phyloP scores from a whole-genome alignment of 64 coral and sea anemone genomes.

The Pocillopora verrucosa region DNA sequence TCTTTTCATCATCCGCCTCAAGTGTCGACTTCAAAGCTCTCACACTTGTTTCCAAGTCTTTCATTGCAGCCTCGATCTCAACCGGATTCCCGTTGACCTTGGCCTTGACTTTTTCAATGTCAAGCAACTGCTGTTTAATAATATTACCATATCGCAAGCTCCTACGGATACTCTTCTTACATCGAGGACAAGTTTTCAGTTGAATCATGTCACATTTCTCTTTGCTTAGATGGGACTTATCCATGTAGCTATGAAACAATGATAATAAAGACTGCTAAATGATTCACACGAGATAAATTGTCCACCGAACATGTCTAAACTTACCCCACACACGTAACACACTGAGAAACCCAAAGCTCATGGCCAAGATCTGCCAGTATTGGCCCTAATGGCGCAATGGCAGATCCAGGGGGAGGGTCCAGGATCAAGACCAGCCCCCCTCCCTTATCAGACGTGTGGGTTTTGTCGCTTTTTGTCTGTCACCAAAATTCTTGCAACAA shows the following conservation, averaged over 20 bases:
- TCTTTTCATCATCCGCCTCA: neutral
- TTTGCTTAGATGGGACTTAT: neutral
- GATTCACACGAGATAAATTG: too few species aligned
- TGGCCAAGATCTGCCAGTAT: too few species aligned
- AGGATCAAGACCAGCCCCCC: too few species aligned
- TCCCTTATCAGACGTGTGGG: too few species aligned
- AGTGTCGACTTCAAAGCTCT: neutral
- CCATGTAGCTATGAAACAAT: neutral
- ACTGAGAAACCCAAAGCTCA: too few species aligned
- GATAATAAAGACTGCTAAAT: too few species aligned
- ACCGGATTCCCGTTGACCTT: conserved; percentile 13
- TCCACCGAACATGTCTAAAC: too few species aligned
- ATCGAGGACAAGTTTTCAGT: conserved; percentile 71
- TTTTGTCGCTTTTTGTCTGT: too few species aligned
- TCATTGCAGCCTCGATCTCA: neutral
- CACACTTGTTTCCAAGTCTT: neutral
- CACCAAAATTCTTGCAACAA: too few species aligned
- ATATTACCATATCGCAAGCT: conserved; percentile 82
- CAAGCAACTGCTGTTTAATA: conserved; percentile 51
- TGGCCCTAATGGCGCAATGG: too few species aligned
- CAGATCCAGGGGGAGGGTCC: too few species aligned
- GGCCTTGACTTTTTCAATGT: conserved; percentile 61
- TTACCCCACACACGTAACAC: too few species aligned
- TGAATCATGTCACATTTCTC: conserved; percentile 26
- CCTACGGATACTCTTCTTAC: conserved; percentile 59